Percentiles rank a stretch among this genome's conserved stretches.
Evolutionary conservation across 2,797 vertebrate genomes (phyloP).

Genomic region (Gobionotothen gibberifrons): DNA sequence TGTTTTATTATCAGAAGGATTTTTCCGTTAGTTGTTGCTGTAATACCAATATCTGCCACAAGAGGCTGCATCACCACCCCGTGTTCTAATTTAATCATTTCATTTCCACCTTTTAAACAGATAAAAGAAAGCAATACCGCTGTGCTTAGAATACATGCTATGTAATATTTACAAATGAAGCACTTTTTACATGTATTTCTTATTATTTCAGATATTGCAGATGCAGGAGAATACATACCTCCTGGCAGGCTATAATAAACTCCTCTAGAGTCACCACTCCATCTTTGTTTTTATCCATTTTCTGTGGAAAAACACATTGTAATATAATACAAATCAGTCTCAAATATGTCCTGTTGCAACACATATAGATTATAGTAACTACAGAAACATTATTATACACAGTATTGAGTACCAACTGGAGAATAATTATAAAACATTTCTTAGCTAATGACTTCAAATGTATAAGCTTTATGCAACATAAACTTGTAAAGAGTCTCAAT

Average conservation of each 20-base stretch:
- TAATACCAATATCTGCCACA: too few species aligned
- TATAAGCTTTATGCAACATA: not conserved
- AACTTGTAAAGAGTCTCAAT: constrained; percentile 2
- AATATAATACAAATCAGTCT: constrained; percentile 1
- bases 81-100: too few species aligned
- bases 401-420: not conserved
- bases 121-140: too few species aligned
- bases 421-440: not conserved
- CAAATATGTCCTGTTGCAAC: not conserved
- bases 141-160: too few species aligned
- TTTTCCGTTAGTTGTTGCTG: too few species aligned
- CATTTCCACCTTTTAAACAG: too few species aligned
- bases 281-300: constrained; percentile 99
- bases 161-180: too few species aligned
- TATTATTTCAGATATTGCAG: not conserved
- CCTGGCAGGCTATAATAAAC: constrained; percentile 95
- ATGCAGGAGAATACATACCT: constrained; percentile 82
- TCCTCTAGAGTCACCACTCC: constrained; percentile 97
- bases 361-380: too few species aligned
- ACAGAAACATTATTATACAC: not conserved
- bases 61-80: too few species aligned
- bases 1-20: too few species aligned
- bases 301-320: constrained; percentile 78
- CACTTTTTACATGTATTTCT: too few species aligned
- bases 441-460: not conserved